Evolutionary conservation across 2,888 invertebrate genomes (phyloP).

Genomic region (Catocala fraxini): DNA sequence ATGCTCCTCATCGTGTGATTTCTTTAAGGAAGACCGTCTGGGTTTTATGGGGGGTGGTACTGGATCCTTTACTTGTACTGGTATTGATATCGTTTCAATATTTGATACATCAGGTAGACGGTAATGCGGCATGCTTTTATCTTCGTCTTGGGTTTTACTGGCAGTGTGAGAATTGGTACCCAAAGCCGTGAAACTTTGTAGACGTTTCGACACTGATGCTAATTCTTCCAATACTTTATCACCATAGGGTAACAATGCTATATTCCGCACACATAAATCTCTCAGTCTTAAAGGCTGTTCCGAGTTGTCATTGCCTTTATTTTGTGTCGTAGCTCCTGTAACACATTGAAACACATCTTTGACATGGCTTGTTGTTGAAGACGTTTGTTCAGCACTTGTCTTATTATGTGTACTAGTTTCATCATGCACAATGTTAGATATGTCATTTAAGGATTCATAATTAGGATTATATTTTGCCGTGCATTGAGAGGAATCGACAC

Average conservation of each 20-base stretch:
- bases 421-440: slow-evolving; percentile 86
- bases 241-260: slow-evolving; percentile 91
- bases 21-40: slow-evolving; percentile 76
- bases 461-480: slow-evolving; percentile 90
- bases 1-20: slow-evolving; percentile 72
- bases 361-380: slow-evolving; percentile 67
- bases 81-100: slow-evolving; percentile 76
- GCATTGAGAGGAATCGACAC: slow-evolving; percentile 90
- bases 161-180: slow-evolving; percentile 41
- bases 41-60: slow-evolving; percentile 79
- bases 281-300: slow-evolving; percentile 85
- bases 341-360: slow-evolving; percentile 81
- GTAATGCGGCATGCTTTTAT: slow-evolving; percentile 76
- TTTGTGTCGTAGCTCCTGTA: slow-evolving; percentile 63
- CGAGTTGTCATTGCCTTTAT: slow-evolving; percentile 37
- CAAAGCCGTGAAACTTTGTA: slow-evolving; percentile 74
- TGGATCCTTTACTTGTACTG: slow-evolving; percentile 56
- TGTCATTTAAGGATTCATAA: slow-evolving; percentile 88
- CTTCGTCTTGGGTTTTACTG: slow-evolving; percentile 33
- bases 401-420: slow-evolving; percentile 62
- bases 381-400: slow-evolving; percentile 49
- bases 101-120: slow-evolving; percentile 81
- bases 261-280: slow-evolving; percentile 89
- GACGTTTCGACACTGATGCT: slow-evolving; percentile 88
- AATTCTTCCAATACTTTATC: slow-evolving; percentile 90